A percentile compares a stretch with the other conserved stretches of the same genome.
These are phyloP conservation scores for Halcyon senegalensis DNA, from an alignment of 2,113 vertebrate genomes.

Conservation along the genomic window DNA sequence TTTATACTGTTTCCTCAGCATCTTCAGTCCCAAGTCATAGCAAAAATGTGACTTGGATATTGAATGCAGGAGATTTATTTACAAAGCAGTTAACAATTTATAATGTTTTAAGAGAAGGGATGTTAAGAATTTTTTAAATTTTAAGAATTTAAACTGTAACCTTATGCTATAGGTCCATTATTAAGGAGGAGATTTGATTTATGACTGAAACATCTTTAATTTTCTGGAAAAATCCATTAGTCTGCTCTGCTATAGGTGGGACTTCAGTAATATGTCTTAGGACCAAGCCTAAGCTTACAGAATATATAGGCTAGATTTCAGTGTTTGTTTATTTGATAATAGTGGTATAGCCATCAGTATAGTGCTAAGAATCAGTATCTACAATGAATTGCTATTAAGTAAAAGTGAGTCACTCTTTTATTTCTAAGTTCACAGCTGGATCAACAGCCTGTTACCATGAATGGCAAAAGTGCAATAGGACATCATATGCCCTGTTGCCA, in stretches of 20 bases:
- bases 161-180: accelerated
- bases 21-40: background rate
- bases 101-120: background rate
- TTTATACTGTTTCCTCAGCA: background rate
- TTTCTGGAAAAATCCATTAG: background rate
- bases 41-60: background rate
- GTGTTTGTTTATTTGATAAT: background rate
- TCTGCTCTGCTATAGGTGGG: background rate
- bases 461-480: background rate
- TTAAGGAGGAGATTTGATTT: background rate
- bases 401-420: background rate
- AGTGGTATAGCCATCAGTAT: background rate
- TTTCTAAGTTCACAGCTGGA: background rate
- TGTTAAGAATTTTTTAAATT: background rate
- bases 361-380: background rate
- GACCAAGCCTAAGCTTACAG: background rate
- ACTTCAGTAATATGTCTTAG: background rate
- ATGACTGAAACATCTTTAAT: background rate
- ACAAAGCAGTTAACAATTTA: background rate
- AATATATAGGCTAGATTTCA: background rate
- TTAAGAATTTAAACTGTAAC: background rate
- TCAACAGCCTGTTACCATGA: background rate
- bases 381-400: background rate
- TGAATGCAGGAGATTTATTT: background rate
- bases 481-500: background rate